Evolutionary conservation across 2,113 vertebrate genomes (phyloP).

Genomic region (Syngnathus scovelli): DNA sequence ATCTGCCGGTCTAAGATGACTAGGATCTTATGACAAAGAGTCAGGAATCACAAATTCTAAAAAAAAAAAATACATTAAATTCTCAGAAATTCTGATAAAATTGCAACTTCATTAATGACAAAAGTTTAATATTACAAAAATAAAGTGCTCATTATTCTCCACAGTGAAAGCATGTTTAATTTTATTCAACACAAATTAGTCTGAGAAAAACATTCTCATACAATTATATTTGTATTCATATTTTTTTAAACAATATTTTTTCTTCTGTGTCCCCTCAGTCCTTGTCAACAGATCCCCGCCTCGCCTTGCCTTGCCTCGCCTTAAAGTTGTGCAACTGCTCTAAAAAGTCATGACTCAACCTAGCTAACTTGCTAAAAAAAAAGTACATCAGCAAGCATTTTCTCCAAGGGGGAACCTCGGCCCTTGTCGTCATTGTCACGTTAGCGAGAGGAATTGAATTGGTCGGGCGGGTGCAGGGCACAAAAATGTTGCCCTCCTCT

Average conservation of each 20-base stretch:
- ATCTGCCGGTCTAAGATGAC: neutral
- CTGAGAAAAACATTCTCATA: too few relatives aligned
- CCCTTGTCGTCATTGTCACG: conserved; percentile 13
- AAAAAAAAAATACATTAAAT: too few relatives aligned
- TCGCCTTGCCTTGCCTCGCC: conserved; percentile 11
- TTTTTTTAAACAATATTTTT: neutral
- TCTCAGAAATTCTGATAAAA: neutral
- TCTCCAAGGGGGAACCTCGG: conserved; percentile 9
- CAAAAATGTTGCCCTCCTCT: conserved; percentile 41
- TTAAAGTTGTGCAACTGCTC: neutral
- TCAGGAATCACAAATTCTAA: neutral
- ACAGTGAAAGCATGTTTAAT: too few relatives aligned
- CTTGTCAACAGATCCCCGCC: conserved; percentile 14
- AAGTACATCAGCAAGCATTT: neutral
- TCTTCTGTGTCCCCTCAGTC: conserved; percentile 18
- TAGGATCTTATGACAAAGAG: neutral
- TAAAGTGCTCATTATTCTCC: too few relatives aligned
- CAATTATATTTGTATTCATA: too few relatives aligned
- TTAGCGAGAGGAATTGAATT: conserved; percentile 24
- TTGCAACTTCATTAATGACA: too few relatives aligned
- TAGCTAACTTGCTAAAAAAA: neutral
- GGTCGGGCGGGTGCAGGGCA: conserved; percentile 20
- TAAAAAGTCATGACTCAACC: conserved; percentile 1
- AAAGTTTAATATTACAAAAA: too few relatives aligned
- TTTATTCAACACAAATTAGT: too few relatives aligned